Percentiles rank a stretch among this genome's conserved stretches.
Conservation (phyloP, 2,113 vertebrate genomes). For the Heptranchias perlo region DNA sequence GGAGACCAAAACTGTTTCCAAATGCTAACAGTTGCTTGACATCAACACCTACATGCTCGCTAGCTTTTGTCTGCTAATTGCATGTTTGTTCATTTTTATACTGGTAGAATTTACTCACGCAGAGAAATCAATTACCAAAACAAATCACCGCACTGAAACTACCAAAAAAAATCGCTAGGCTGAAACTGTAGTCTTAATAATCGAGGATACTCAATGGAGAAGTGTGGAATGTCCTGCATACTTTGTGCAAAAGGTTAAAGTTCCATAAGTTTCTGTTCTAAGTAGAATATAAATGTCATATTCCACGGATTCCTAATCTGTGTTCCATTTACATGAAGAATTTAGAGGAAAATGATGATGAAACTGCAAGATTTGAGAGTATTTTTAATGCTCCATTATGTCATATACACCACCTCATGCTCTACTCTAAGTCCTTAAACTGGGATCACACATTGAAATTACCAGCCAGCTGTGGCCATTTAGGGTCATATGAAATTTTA, state of each 20-base stretch:
- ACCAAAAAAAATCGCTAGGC: neutral
- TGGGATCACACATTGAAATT: neutral
- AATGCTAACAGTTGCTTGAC: neutral
- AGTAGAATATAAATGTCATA: neutral
- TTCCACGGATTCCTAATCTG: neutral
- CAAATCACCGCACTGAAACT: neutral
- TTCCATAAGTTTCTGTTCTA: neutral
- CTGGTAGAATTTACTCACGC: neutral
- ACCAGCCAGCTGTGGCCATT: neutral
- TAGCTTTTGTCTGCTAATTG: conserved; percentile 4
- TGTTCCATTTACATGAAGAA: neutral
- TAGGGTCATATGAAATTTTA: neutral
- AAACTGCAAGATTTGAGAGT: neutral
- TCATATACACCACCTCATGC: too few relatives aligned
- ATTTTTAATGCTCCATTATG: too few relatives aligned
- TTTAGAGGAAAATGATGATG: neutral
- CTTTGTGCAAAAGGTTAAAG: neutral
- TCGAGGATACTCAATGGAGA: neutral
- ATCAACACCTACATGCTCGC: conserved; percentile 1
- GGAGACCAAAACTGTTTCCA: neutral
- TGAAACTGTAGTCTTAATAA: neutral
- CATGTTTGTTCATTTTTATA: conserved; percentile 24
- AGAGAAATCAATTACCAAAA: neutral
- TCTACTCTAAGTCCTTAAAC: too few relatives aligned
- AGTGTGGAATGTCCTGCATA: neutral